These are phyloP conservation scores for Maniola jurtina DNA, from an alignment of 1,140 invertebrate species.

Conservation along the genomic window DNA sequence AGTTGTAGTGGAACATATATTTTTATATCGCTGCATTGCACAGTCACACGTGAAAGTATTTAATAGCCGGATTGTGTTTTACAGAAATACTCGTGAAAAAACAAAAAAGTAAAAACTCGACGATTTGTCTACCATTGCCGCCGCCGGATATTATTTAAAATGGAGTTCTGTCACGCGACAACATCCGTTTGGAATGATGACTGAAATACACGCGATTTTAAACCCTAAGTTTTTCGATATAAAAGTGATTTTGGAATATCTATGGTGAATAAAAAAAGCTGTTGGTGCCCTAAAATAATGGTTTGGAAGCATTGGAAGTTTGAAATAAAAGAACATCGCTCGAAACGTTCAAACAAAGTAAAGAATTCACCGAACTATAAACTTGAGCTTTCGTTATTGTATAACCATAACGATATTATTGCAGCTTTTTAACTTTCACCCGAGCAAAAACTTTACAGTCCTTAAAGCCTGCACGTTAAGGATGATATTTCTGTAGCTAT, in stretches of 20 bases:
- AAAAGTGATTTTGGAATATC: not conserved
- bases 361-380: conserved; percentile 11
- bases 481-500: not conserved
- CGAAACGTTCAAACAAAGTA: not conserved
- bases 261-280: not conserved
- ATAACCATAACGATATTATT: not conserved
- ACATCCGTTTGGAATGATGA: conserved; percentile 25
- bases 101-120: conserved; percentile 19
- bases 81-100: conserved; percentile 12
- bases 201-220: not conserved
- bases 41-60: conserved; percentile 22
- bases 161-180: conserved; percentile 32
- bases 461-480: not conserved
- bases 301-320: not conserved
- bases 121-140: conserved; percentile 25
- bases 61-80: conserved; percentile 18
- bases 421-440: not conserved
- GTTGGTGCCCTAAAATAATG: conserved; percentile 4
- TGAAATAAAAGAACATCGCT: conserved; percentile 4
- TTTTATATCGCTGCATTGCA: not conserved
- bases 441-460: too few relatives aligned
- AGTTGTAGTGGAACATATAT: too few relatives aligned
- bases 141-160: conserved; percentile 32
- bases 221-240: not conserved
- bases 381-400: not conserved